A percentile compares a stretch with the other conserved stretches of the same genome.
These are phyloP conservation scores for Cryptotermes secundus DNA, from an alignment of 1,140 invertebrate genomes.

Conservation along the genomic window DNA sequence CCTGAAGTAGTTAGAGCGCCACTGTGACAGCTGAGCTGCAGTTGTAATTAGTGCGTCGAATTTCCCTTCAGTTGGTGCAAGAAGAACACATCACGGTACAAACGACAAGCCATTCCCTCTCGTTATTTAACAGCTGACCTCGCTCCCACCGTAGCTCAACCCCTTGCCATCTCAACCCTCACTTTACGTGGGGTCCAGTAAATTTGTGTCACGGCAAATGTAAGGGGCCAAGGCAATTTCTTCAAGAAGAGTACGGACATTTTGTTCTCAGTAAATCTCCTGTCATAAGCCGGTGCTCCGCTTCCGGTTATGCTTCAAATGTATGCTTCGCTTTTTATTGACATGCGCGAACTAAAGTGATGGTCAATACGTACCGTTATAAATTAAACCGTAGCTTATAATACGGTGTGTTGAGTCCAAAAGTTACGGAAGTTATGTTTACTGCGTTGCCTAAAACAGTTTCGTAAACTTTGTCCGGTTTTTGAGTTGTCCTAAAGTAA, in stretches of 20 bases:
- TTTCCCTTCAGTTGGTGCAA: background rate
- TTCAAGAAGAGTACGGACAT: background rate
- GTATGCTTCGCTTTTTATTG: too few relatives aligned
- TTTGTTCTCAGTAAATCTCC: too few relatives aligned
- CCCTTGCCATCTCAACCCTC: background rate
- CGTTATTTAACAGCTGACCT: constrained; percentile 4
- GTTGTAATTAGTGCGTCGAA: background rate
- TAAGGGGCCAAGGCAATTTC: background rate
- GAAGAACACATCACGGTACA: background rate
- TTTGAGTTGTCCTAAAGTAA: too few relatives aligned
- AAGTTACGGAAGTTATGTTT: too few relatives aligned
- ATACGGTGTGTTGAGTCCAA: too few relatives aligned
- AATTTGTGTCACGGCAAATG: background rate
- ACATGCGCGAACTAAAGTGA: too few relatives aligned
- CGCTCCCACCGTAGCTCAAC: constrained; percentile 8
- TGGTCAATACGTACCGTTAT: too few relatives aligned
- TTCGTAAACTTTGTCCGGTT: too few relatives aligned
- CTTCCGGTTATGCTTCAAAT: too few relatives aligned
- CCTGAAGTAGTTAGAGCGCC: background rate
- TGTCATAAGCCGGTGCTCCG: too few relatives aligned
- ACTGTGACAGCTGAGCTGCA: background rate
- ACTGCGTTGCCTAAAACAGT: too few relatives aligned
- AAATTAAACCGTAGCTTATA: too few relatives aligned
- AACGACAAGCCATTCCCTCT: background rate
- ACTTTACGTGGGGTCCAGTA: background rate